Percentiles rank a stretch among this genome's conserved stretches.
Conservation (phyloP, 2,888 invertebrate species). For the Lapara coniferarum region DNA sequence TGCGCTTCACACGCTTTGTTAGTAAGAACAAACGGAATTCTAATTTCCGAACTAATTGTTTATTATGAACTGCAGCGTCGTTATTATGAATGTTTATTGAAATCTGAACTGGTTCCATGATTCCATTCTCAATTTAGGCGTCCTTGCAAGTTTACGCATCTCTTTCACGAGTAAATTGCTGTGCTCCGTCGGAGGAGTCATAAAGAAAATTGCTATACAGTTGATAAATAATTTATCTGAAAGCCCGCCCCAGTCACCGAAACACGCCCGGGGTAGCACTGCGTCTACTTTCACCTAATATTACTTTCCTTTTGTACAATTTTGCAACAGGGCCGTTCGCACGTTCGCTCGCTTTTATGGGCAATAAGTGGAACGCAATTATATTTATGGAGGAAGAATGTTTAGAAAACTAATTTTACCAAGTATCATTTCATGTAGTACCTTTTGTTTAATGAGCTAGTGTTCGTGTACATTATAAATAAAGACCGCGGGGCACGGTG, state of each 20-base stretch:
- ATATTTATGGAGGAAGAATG: conserved; percentile 81
- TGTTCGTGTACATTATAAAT: conserved; percentile 30
- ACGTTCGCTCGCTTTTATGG: conserved; percentile 83
- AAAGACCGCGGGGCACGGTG: conserved; percentile 22
- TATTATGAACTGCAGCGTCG: conserved; percentile 34
- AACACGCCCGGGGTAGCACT: conserved; percentile 73
- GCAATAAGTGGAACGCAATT: conserved; percentile 84
- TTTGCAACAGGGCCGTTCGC: conserved; percentile 82
- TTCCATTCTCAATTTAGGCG: conserved; percentile 77
- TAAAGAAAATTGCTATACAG: conserved; percentile 84
- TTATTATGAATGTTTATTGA: conserved; percentile 57
- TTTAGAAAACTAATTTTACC: conserved; percentile 80
- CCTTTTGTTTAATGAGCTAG: conserved; percentile 28
- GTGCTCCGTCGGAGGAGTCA: conserved; percentile 83
- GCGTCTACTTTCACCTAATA: conserved; percentile 78
- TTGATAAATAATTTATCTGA: conserved; percentile 84
- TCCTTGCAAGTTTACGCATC: conserved; percentile 83
- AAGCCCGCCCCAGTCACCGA: conserved; percentile 82
- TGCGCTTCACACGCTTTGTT: conserved; percentile 58
- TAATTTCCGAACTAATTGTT: conserved; percentile 42
- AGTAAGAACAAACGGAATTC: conserved; percentile 65
- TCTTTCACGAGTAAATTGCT: conserved; percentile 82
- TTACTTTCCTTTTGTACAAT: conserved; percentile 84
- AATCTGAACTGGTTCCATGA: conserved; percentile 74
- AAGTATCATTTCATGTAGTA: conserved; percentile 63